Base-by-base conservation (phyloP, 2,113 vertebrate genomes). In the Martes martes region DNA sequence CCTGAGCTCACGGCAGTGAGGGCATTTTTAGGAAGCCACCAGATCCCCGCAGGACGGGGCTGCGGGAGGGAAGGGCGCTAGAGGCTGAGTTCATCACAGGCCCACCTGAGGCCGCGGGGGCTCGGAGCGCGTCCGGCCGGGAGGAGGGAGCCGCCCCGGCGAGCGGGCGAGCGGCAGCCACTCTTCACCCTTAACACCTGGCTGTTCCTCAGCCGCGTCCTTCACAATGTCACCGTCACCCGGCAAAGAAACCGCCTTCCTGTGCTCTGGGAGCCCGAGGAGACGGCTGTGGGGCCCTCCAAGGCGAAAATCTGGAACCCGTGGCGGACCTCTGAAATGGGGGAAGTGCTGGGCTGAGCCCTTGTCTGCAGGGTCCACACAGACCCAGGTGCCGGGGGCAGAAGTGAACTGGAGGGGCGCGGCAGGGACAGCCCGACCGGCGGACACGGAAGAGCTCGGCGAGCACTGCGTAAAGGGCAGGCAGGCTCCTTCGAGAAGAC, bases 131-230 rank as follows among this genome's bases (percentile, higher is more conserved):
- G 2, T n/a, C 69, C 28, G n/a, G 28, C 1, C 16, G 26, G 11
- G 42, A 52, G 50, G 33, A 3, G 1, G 21, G 1, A 2, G 14
- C 14, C 1, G n/a, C 4, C n/a, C 47, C 47, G 2, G 85, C 23
- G 55, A 8, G 42, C 11, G 7, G 1, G 31, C 13, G 0, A 5
- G 33, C 5, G 4, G 42, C 47, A 2, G 31, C 31, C 69, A 14
- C 26, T 11, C 50, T 16, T 2, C 19, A 4, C 5, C 28, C 57
- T 19, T 21, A 59, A 45, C 33, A 8, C 11, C 19, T 36, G 31
- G 21, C 55, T 84, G 23, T 39, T 33, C 33, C 67, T 13, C 28
- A 45, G 33, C 15, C n/a, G 45, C 2, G 14, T 14, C 59, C 59
- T 45, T 45, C 13, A n/a, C 15, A 23, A 6, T 11, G 6, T 18